Evolutionary conservation across 2,797 vertebrate genomes (phyloP).

Genomic region (Mormyrus proboscirostris): DNA sequence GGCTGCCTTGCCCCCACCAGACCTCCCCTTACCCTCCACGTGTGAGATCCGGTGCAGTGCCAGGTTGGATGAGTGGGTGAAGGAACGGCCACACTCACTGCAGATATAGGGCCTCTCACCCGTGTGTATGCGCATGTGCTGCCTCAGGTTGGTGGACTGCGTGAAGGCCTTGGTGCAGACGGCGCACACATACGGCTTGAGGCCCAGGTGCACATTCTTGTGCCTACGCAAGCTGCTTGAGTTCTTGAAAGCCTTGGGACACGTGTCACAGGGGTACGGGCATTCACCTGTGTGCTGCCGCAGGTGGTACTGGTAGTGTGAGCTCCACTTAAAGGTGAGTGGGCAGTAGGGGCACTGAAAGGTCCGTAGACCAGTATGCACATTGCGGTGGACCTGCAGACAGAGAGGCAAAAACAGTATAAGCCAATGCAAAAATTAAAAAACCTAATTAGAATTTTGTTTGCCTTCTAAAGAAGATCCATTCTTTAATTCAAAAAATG

Average conservation of each 20-base stretch:
- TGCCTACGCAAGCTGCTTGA: slow-evolving; percentile 83
- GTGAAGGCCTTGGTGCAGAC: slow-evolving; percentile 83
- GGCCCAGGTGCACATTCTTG: slow-evolving; percentile 83
- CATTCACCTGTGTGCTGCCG: slow-evolving; percentile 88
- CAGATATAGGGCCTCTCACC: slow-evolving; percentile 86
- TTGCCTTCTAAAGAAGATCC: neutral
- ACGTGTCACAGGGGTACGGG: slow-evolving; percentile 80
- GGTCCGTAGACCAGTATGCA: slow-evolving; percentile 82
- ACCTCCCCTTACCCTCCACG: slow-evolving; percentile 50
- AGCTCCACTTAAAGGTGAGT: slow-evolving; percentile 88
- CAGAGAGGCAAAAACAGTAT: neutral
- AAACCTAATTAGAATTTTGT: neutral
- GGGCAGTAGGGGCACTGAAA: slow-evolving; percentile 85
- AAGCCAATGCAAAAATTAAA: neutral
- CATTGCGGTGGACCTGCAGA: slow-evolving; percentile 72
- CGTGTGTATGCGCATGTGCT: slow-evolving; percentile 84
- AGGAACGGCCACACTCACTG: slow-evolving; percentile 75
- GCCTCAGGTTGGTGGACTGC: slow-evolving; percentile 85
- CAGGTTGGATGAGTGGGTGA: slow-evolving; percentile 85
- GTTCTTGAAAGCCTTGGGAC: slow-evolving; percentile 91
- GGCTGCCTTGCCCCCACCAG: slow-evolving; percentile 35
- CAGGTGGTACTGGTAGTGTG: slow-evolving; percentile 88
- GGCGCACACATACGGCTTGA: slow-evolving; percentile 77
- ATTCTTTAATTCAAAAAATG: neutral
- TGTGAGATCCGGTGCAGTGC: slow-evolving; percentile 73